Base-by-base conservation (phyloP, 1,140 invertebrate genomes). In the Cherax destructor region DNA sequence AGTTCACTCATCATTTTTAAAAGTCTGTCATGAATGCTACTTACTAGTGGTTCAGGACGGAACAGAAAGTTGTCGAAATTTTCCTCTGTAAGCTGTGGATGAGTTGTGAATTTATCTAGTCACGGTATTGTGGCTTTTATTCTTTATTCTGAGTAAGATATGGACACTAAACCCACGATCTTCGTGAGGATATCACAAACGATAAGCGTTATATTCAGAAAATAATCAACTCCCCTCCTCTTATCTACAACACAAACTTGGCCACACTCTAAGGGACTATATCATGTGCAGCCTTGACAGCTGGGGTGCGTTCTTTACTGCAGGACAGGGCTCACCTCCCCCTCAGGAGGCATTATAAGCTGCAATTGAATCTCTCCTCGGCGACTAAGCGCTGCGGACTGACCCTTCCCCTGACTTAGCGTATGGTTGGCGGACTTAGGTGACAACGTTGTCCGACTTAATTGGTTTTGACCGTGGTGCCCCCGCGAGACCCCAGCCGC, bases 371-470 rank as follows among this genome's bases (percentile, higher is more conserved):
- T 69, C 41, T 83, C 81, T 83, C 81, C 30, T 65, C 49, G 52
- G 30, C 76, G 41, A 50, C 86, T 69, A 88, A 80, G 78, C 61
- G 86, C n/a, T 16, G 86, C 59, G 41, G 65, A 69, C 56, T 77
- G 86, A 81, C 74, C 77, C 59, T 65, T 49, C 77, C n/a, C 59
- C 59, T 47, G 41, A 88, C 86, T 88, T 88, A 88, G 86, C 78
- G 77, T 88, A 88, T 88, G 86, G 86, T 88, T 88, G 77, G 86
- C 47, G 86, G 78, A 80, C 86, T 87, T 88, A 80, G 86, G 59
- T 88, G 86, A 79, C 86, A 88, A 88, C 86, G 86, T 88, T 88
- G 86, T 88, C 86, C n/a, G 56, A 88, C 86, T 88, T 88, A 88
- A 88, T 88, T 88, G 86, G 86, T 88, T 88, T 81, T 88, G 86